A percentile compares a stretch with the other conserved stretches of the same genome.
These are phyloP conservation scores for Aphidius ervi DNA, from an alignment of 1,140 invertebrate species.

Conservation along the genomic window DNA sequence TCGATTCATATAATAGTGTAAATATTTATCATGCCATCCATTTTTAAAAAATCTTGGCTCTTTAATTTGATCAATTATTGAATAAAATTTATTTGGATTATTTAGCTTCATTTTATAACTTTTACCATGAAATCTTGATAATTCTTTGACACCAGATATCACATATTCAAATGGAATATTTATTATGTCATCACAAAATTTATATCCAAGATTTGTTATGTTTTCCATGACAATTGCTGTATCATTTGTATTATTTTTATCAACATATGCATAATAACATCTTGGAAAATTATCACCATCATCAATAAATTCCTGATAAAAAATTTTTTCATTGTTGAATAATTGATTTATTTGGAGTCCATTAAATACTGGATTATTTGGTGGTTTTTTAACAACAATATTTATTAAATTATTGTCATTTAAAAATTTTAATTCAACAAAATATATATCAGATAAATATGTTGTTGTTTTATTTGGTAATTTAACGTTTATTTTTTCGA, in stretches of 20 bases:
- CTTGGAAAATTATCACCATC: constrained; percentile 19
- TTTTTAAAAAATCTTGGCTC: constrained; percentile 17
- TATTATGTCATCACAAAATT: constrained; percentile 6
- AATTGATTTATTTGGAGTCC: neutral
- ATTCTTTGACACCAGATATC: constrained; percentile 33
- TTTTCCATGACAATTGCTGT: constrained; percentile 40
- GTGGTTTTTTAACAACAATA: too few relatives aligned
- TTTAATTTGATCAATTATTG: constrained; percentile 28
- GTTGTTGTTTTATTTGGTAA: too few relatives aligned
- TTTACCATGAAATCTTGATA: constrained; percentile 45
- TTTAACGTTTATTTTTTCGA: too few relatives aligned
- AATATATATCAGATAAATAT: too few relatives aligned
- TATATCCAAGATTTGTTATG: constrained; percentile 23
- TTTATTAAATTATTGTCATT: too few relatives aligned
- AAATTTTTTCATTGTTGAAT: constrained; percentile 40
- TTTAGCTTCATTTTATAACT: constrained; percentile 40
- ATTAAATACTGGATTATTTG: neutral
- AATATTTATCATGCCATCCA: accelerated
- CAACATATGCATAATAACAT: constrained; percentile 23
- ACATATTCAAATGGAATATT: constrained; percentile 31
- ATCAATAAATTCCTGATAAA: constrained; percentile 27
- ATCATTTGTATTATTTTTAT: neutral
- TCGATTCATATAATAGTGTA: constrained; percentile 5
- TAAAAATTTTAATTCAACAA: too few relatives aligned
- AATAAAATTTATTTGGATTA: constrained; percentile 32